Conservation (phyloP, 2,113 vertebrate genomes). For the Eclectus roratus region DNA sequence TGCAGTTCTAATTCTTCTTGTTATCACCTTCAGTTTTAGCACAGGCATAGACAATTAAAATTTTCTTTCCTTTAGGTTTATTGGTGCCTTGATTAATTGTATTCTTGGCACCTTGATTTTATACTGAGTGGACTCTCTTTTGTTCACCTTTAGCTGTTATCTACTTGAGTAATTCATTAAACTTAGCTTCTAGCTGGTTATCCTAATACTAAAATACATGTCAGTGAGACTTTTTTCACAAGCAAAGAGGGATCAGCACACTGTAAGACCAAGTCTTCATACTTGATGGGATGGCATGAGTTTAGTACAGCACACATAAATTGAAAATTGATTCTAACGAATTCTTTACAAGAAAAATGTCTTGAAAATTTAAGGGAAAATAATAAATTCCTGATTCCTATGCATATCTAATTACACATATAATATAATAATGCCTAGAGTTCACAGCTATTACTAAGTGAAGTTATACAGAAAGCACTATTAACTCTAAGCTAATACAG, state of each 20-base stretch:
- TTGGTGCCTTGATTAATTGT: not conserved
- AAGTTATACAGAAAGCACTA: not conserved
- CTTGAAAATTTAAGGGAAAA: not conserved
- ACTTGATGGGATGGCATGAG: not conserved
- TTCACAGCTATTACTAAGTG: not conserved
- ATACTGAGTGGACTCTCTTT: not conserved
- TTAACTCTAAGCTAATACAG: not conserved
- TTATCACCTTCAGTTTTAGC: not conserved
- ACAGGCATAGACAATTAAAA: not conserved
- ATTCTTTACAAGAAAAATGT: not conserved
- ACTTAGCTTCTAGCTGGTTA: not conserved
- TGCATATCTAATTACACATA: not conserved
- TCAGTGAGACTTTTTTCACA: not conserved
- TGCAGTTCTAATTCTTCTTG: not conserved
- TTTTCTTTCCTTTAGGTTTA: not conserved
- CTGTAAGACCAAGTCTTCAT: fast-evolving
- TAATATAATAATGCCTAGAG: not conserved
- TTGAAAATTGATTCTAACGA: not conserved
- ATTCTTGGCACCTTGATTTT: not conserved
- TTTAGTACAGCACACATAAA: not conserved
- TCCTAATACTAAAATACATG: not conserved
- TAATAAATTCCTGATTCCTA: not conserved
- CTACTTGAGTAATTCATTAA: not conserved
- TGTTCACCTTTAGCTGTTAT: not conserved
- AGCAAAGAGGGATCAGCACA: not conserved